Evolutionary conservation across 2,113 vertebrate species (phyloP), one percentile per base, ranked within the genome.

Genomic region (Galbula dea): DNA sequence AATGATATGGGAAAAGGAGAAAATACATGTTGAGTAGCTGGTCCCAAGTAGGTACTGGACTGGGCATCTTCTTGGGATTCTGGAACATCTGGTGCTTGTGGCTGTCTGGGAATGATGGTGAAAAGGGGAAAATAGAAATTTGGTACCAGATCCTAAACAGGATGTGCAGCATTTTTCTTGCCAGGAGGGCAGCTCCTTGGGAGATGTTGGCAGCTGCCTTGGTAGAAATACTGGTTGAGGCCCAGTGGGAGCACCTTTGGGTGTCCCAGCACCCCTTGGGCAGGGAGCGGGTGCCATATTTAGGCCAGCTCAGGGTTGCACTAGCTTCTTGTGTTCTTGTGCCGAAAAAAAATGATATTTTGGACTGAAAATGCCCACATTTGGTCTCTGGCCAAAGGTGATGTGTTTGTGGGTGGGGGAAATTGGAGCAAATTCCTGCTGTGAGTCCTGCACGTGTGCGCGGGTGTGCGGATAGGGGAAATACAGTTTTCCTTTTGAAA

Each of bases 381-480:
- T 94, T 96, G 92, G 95, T 93, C 85, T 83, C 79, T 66, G 43
- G 93, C 93, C 96, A 96, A 91, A 80, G 79, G 59, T 1, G 29
- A 71, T 96, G 78, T 88, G 92, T 94, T 96, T 96, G 95, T 95
- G 93, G 96, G 95, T 96, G 96, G 90, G 93, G 92, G 90, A 94
- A 96, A 88, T 88, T 66, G 92, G 90, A 96, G 94, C 90, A 93
- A 94, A 95, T 94, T 91, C 91, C 96, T 96, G 71, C 94, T 46
- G 84, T 7, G 54, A 95, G 90, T 82, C 45, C 72, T 93, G 90
- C 95, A 94, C 72, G 65, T 95, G 90, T 90, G 92, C 3, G 6
- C 51, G 37, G 67, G 84, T 3, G 9, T 90, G 90, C 0, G 59
- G 79, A 83, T 54, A 96, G 93, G 95, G 95, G 92, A 96, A 96